Conservation (phyloP, 2,113 vertebrate genomes). For the Rissa tridactyla region DNA sequence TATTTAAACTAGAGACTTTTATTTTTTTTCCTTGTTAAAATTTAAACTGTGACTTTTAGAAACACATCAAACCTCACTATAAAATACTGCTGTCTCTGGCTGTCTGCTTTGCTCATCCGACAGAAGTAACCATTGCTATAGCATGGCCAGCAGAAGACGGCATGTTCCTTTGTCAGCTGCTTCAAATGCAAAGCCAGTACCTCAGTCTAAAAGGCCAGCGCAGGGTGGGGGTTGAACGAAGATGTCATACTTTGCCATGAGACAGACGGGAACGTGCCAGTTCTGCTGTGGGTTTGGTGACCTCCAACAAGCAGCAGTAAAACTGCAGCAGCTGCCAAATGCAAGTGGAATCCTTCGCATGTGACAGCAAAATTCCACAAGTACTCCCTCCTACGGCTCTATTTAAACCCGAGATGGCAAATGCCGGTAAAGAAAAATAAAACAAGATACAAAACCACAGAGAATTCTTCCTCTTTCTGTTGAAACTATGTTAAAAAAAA, state of each 20-base stretch:
- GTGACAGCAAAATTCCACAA: neutral
- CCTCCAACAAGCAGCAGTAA: neutral
- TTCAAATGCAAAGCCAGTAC: neutral
- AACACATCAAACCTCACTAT: neutral
- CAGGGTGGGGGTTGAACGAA: neutral
- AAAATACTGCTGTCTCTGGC: neutral
- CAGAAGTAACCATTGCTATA: neutral
- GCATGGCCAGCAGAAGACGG: neutral
- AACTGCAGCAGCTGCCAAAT: neutral
- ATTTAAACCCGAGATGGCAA: neutral
- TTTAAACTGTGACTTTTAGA: neutral
- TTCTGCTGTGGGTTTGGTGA: neutral
- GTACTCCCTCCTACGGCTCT: neutral
- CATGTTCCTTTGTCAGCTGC: neutral
- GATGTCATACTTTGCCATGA: neutral
- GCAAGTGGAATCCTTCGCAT: neutral
- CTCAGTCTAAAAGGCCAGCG: neutral
- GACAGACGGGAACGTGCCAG: neutral
- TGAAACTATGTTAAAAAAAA: neutral
- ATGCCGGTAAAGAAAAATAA: neutral
- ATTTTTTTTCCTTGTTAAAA: neutral
- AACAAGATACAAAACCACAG: neutral
- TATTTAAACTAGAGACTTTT: neutral
- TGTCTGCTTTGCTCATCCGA: neutral
- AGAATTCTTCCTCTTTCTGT: neutral